Evolutionary conservation across 2,113 vertebrate genomes (phyloP), one percentile per base, ranked within the genome.

Genomic region (Poeciliopsis occidentalis): DNA sequence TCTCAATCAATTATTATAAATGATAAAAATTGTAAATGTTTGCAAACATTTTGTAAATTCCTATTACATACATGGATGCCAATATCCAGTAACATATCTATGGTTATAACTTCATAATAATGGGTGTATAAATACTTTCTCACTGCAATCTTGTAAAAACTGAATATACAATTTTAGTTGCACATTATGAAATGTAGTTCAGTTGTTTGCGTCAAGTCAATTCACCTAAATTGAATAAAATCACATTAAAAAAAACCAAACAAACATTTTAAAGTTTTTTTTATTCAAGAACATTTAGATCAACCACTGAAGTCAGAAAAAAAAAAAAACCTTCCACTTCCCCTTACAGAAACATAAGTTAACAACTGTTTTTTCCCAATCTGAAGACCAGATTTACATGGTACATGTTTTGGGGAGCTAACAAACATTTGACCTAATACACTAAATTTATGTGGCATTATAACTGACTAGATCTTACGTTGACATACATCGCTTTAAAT

Each of bases 251-350:
- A 3, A 1, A 27, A 76, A 5, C 2, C 64, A 29, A 37, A 34
- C 4, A 0, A 32, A 83, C 80, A 82, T 90, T 89, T 92, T 91
- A 73, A 71, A 41, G 73, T n/a, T 75, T 34, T 64, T 90, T 94
- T 94, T 92, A 94, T 93, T 94, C 87, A 93, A 91, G 90, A 92
- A 93, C 92, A 94, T 92, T 91, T 83, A 93, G 86, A 92, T 89
- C 74, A 90, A 84, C 82, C 80, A 90, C 73, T 88, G 67, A 77
- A 80, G 76, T 86, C 89, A 92, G 89, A n/a, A 90, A 75, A 39
- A 93, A 75, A 39, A 93, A 88, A 90, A 92, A 92, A 89, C 73
- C 19, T 81, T 90, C 70, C 80, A 87, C 88, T 81, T 78, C 81
- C 70, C 60, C 60, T 77, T 87, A 89, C 73, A 90, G 83, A 86